Evolutionary conservation across 2,113 vertebrate species (phyloP).

Genomic region (Apistogramma diplotaenia): DNA sequence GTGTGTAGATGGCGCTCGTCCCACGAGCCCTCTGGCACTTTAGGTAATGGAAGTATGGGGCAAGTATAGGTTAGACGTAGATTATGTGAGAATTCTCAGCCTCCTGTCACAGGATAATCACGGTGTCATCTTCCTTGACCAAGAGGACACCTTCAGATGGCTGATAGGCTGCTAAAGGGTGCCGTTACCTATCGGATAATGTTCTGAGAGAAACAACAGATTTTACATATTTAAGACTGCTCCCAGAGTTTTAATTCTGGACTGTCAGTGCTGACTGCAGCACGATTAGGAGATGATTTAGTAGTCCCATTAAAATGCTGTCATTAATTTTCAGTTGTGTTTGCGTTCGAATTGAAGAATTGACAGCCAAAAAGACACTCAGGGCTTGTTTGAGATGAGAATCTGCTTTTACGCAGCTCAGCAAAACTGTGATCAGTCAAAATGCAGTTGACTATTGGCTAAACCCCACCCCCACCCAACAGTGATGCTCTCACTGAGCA

Average conservation of each 20-base stretch:
- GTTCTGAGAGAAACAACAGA: neutral
- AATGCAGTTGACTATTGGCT: neutral
- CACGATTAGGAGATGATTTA: slow-evolving; percentile 39
- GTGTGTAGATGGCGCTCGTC: slow-evolving; percentile 42
- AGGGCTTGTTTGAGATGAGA: slow-evolving; percentile 1
- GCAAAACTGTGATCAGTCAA: neutral
- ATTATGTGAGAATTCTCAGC: slow-evolving; percentile 23
- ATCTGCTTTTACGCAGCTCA: slow-evolving; percentile 1
- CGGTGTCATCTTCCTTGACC: slow-evolving; percentile 34
- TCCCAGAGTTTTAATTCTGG: slow-evolving; percentile 23
- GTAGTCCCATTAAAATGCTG: slow-evolving; percentile 48
- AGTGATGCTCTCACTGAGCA: neutral
- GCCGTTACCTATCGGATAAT: slow-evolving; percentile 17
- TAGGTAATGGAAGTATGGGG: slow-evolving; percentile 56
- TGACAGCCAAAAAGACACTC: slow-evolving; percentile 12
- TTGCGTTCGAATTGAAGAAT: slow-evolving; percentile 25
- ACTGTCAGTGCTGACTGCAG: slow-evolving; percentile 18
- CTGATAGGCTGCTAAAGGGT: slow-evolving; percentile 28
- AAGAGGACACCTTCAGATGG: slow-evolving; percentile 1
- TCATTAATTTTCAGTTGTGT: slow-evolving; percentile 39
- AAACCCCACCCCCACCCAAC: neutral
- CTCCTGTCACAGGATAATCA: slow-evolving; percentile 20
- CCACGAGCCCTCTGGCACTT: slow-evolving; percentile 41
- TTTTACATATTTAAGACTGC: slow-evolving; percentile 13
- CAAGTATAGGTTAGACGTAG: slow-evolving; percentile 53